Percentiles rank a stretch among this genome's conserved stretches.
These are phyloP conservation scores for Pelosia muscerda DNA, from an alignment of 2,888 invertebrate species.

Conservation along the genomic window DNA sequence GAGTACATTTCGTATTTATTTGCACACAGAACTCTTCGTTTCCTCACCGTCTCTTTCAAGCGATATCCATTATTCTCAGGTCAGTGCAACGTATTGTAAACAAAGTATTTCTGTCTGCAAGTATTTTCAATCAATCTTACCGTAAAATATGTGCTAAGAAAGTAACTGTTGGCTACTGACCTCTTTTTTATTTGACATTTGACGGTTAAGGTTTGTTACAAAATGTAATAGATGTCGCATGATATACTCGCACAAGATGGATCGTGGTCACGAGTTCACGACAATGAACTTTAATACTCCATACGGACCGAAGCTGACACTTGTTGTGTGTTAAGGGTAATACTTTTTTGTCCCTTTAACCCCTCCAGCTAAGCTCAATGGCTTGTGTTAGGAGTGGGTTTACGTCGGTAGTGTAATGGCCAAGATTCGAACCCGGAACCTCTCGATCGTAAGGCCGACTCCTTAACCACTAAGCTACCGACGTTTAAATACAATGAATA, in stretches of 20 bases:
- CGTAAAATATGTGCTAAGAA: neutral
- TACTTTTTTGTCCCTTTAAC: too few species aligned
- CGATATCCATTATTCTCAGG: neutral
- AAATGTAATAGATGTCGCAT: conserved; percentile 19
- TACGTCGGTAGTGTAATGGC: too few species aligned
- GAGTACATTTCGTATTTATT: too few species aligned
- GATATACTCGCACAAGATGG: conserved; percentile 10
- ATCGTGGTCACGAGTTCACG: conserved; percentile 16
- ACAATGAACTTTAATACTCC: neutral
- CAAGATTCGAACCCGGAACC: too few species aligned
- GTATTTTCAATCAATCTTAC: neutral
- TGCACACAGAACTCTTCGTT: too few species aligned
- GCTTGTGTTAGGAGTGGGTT: too few species aligned
- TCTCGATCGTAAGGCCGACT: too few species aligned
- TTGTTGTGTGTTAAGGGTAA: neutral
- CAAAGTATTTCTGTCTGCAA: neutral
- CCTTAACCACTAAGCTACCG: too few species aligned
- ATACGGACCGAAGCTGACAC: neutral
- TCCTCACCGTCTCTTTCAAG: neutral
- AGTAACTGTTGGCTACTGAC: neutral
- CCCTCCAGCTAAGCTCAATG: too few species aligned
- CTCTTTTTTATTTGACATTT: conserved; percentile 5
- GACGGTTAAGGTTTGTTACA: conserved; percentile 12
- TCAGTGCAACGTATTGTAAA: neutral
- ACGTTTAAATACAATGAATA: neutral